These are phyloP conservation scores for Petrosia ficiformis DNA, from an alignment of 37 sponge, comb jelly and placozoan genomes.

Conservation along the genomic window DNA sequence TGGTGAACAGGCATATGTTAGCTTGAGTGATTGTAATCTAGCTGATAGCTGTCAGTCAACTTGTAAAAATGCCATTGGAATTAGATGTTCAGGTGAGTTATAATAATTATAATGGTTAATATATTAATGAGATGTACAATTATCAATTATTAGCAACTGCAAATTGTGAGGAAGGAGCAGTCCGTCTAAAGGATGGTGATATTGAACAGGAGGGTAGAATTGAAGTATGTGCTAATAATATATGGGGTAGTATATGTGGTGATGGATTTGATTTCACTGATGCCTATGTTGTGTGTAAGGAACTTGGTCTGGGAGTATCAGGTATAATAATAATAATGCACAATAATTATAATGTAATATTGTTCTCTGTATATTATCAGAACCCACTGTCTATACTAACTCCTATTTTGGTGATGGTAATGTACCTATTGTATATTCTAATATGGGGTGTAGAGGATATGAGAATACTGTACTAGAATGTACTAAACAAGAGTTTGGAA, in stretches of 20 bases:
- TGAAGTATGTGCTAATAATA: background rate
- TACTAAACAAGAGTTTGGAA: background rate
- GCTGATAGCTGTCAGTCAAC: background rate
- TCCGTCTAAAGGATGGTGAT: background rate
- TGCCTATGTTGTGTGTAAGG: background rate
- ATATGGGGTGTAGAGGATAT: conserved; percentile 7
- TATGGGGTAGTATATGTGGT: conserved; percentile 2
- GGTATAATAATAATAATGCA: background rate
- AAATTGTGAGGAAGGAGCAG: background rate
- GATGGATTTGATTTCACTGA: background rate
- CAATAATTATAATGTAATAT: background rate
- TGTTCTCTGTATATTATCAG: background rate
- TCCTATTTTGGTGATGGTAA: conserved; percentile 17
- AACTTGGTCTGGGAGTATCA: background rate
- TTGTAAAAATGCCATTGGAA: conserved; percentile 5
- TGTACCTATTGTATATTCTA: conserved; percentile 11
- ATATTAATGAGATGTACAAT: background rate
- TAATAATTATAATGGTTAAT: background rate
- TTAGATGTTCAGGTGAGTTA: conserved; percentile 1
- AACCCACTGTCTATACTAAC: background rate
- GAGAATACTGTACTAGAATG: background rate
- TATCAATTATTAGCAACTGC: background rate
- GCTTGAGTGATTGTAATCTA: background rate
- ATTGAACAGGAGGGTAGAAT: conserved; percentile 3
- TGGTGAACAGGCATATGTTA: background rate